Percentiles rank a stretch among this genome's conserved stretches.
Conservation (phyloP, 2,888 invertebrate genomes). For the Aphodius granarius region DNA sequence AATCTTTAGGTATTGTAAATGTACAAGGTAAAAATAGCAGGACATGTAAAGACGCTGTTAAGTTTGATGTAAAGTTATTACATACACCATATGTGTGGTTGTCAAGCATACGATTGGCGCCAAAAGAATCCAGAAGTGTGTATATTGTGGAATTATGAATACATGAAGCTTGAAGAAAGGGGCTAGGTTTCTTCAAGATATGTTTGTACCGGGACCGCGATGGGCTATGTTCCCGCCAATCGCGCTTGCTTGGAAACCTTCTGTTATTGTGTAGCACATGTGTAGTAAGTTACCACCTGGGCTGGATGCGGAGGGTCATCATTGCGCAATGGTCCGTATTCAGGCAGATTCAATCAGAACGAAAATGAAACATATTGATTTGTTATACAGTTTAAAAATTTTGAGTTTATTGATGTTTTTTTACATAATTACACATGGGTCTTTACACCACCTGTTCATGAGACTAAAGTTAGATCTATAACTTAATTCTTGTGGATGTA, state of each 20-base stretch:
- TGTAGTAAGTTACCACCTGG: slow-evolving; percentile 19
- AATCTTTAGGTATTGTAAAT: background rate
- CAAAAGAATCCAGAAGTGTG: background rate
- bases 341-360: background rate
- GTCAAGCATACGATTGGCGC: background rate
- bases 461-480: too few relatives aligned
- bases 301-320: slow-evolving; percentile 4
- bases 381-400: background rate
- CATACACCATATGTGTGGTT: background rate
- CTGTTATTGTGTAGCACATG: slow-evolving; percentile 25
- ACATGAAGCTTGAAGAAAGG: background rate
- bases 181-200: background rate
- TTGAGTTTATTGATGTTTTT: background rate
- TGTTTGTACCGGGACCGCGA: slow-evolving; percentile 9
- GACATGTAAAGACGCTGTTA: background rate
- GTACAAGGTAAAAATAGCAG: background rate
- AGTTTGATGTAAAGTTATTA: background rate
- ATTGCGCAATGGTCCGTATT: background rate
- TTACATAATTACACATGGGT: background rate
- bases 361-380: background rate
- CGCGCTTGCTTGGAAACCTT: slow-evolving; percentile 19
- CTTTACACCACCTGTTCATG: too few relatives aligned
- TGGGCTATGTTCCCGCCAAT: slow-evolving; percentile 23
- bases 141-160: slow-evolving; percentile 4
- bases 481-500: too few relatives aligned